These are phyloP conservation scores for Florisuga fusca DNA, from an alignment of 2,797 vertebrate species.

Conservation along the genomic window DNA sequence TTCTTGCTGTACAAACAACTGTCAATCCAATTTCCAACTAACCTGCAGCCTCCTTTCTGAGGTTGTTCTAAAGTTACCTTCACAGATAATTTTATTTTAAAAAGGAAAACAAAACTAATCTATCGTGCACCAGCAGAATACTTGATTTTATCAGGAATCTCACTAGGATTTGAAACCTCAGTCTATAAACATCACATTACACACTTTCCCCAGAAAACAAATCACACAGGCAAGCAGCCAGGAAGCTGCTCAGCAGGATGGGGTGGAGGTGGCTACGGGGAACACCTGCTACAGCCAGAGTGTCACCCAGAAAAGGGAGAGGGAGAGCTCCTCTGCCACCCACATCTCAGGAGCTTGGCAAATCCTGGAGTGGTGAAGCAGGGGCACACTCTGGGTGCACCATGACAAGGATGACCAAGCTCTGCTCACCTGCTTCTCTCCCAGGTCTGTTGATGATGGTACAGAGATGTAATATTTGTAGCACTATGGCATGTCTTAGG, in stretches of 20 bases:
- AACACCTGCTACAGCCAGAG: not conserved
- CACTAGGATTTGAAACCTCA: not conserved
- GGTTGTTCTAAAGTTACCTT: not conserved
- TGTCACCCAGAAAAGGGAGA: fast-evolving
- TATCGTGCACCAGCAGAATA: not conserved
- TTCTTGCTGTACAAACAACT: not conserved
- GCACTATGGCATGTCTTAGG: not conserved
- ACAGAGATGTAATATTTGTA: not conserved
- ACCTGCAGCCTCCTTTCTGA: not conserved
- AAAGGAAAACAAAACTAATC: not conserved
- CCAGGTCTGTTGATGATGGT: not conserved
- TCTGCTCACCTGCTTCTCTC: not conserved
- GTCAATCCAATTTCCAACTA: not conserved
- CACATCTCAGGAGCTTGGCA: not conserved
- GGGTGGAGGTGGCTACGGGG: not conserved
- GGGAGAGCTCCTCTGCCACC: not conserved
- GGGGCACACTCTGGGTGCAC: not conserved
- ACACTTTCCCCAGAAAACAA: not conserved
- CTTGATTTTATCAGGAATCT: not conserved
- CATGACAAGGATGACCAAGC: not conserved
- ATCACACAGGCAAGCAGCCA: fast-evolving
- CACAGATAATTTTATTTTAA: not conserved
- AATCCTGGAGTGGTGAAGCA: not conserved
- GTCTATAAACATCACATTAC: fast-evolving
- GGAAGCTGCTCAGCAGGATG: not conserved